Evolutionary conservation across 2,113 vertebrate genomes (phyloP).

Genomic region (Sinocyclocheilus maitianheensis): DNA sequence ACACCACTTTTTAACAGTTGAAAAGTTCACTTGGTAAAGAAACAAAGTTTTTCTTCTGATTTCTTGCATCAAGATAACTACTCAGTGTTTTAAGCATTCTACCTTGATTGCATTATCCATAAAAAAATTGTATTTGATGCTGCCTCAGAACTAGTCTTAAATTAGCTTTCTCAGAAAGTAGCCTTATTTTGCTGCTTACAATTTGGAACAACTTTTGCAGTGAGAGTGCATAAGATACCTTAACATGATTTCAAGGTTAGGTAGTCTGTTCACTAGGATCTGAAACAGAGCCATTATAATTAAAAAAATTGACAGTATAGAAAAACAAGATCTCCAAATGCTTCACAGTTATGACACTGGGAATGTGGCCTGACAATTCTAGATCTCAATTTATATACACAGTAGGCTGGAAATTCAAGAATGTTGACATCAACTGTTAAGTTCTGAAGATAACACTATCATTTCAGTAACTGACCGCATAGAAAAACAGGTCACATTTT

Average conservation of each 20-base stretch:
- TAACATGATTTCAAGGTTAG: background rate
- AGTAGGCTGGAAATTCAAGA: constrained; percentile 1
- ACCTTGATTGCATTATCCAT: too few relatives aligned
- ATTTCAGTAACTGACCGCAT: background rate
- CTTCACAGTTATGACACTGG: constrained; percentile 24
- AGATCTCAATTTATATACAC: constrained; percentile 16
- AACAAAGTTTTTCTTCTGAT: background rate
- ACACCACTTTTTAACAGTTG: too few relatives aligned
- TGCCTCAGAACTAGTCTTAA: background rate
- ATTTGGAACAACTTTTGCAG: background rate
- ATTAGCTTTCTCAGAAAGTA: background rate
- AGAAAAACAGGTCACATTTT: background rate
- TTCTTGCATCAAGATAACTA: background rate
- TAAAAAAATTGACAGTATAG: background rate
- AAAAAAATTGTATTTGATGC: background rate
- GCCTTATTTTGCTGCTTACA: background rate
- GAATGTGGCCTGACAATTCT: background rate
- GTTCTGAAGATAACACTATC: constrained; percentile 5
- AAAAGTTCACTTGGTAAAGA: too few relatives aligned
- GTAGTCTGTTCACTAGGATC: background rate
- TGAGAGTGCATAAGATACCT: background rate
- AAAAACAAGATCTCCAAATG: constrained; percentile 16
- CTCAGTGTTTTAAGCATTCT: background rate
- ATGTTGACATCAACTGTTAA: too few relatives aligned
- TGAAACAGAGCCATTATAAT: background rate